phyloP scores from a whole-genome alignment of 2,888 invertebrate species.

The Sarcophaga carnaria region DNA sequence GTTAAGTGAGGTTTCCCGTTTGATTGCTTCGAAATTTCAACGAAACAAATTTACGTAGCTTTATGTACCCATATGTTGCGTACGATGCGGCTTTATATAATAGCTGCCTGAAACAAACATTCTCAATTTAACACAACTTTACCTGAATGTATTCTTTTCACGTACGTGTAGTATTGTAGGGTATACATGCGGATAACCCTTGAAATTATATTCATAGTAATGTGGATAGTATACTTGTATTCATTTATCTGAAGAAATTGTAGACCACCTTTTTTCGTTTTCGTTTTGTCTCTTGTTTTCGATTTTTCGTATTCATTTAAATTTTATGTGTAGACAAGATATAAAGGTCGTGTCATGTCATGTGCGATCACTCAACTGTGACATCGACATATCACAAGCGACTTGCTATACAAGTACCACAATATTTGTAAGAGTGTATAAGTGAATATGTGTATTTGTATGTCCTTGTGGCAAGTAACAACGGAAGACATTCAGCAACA shows the following conservation, averaged over 20 bases:
- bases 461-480: slow-evolving; percentile 1
- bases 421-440: neutral
- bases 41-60: too few species aligned
- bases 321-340: slow-evolving; percentile 46
- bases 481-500: slow-evolving; percentile 42
- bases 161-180: too few species aligned
- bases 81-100: too few species aligned
- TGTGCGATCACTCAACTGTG: slow-evolving; percentile 70
- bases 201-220: neutral
- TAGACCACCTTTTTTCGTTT: neutral
- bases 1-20: too few species aligned
- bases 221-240: neutral
- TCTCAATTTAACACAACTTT: too few species aligned
- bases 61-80: too few species aligned
- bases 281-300: neutral
- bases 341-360: slow-evolving; percentile 67
- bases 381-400: slow-evolving; percentile 68
- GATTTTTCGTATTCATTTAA: slow-evolving; percentile 28
- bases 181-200: neutral
- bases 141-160: too few species aligned
- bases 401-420: slow-evolving; percentile 31
- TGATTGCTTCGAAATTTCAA: too few species aligned
- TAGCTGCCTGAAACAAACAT: too few species aligned
- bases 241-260: neutral
- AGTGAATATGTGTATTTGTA: neutral